Evolutionary conservation across 2,797 vertebrate species (phyloP).

Genomic region (Rallus crepitans): DNA sequence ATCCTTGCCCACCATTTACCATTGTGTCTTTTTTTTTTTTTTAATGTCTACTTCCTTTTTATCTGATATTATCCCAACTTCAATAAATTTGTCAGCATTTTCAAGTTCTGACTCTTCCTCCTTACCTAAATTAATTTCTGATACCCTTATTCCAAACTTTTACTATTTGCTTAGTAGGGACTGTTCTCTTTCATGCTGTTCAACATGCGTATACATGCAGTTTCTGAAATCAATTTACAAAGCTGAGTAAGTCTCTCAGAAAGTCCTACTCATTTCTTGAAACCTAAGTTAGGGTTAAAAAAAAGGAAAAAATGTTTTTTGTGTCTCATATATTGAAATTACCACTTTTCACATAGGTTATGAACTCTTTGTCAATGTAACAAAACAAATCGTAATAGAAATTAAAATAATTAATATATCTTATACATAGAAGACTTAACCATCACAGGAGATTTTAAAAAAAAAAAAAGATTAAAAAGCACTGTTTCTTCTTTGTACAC

Average conservation of each 20-base stretch:
- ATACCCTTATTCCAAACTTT: not conserved
- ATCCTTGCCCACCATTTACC: not conserved
- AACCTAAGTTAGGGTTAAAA: not conserved
- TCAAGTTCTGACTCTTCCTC: not conserved
- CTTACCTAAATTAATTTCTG: not conserved
- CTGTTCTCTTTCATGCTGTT: not conserved
- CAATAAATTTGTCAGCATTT: not conserved
- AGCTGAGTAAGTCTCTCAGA: not conserved
- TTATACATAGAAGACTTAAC: not conserved
- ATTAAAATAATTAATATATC: not conserved
- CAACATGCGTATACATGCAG: not conserved
- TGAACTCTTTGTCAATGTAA: not conserved
- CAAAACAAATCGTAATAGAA: not conserved
- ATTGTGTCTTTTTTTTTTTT: not conserved
- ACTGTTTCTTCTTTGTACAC: not conserved
- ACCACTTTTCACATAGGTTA: not conserved
- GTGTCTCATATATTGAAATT: not conserved
- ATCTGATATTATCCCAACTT: not conserved
- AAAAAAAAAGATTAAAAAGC: not conserved
- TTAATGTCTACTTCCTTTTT: not conserved
- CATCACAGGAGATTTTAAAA: not conserved
- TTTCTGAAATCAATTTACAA: not conserved
- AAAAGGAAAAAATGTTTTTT: fast-evolving
- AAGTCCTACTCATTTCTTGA: not conserved
- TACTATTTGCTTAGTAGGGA: not conserved